These are phyloP conservation scores for Excalfactoria chinensis DNA, from an alignment of 2,113 vertebrate species.

Conservation along the genomic window DNA sequence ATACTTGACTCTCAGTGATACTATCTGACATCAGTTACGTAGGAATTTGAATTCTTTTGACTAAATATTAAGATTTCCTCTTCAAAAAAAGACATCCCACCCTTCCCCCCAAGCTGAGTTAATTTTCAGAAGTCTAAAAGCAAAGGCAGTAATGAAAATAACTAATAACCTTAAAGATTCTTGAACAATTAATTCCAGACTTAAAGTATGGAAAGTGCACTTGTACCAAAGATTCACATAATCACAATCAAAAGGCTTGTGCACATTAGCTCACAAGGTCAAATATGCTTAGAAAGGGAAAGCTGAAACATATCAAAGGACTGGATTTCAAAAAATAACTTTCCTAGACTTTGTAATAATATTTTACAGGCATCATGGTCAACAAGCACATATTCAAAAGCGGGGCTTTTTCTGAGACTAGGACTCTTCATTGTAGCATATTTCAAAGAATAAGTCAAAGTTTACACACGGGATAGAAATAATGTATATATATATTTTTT, in stretches of 20 bases:
- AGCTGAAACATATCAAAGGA: neutral
- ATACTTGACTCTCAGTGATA: neutral
- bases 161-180: neutral
- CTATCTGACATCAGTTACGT: neutral
- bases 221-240: neutral
- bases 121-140: neutral
- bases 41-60: neutral
- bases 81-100: neutral
- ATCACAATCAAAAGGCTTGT: neutral
- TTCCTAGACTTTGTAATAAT: neutral
- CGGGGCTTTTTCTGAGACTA: neutral
- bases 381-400: neutral
- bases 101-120: neutral
- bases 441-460: neutral
- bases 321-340: neutral
- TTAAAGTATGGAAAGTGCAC: neutral
- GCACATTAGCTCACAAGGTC: neutral
- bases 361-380: neutral
- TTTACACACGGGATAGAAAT: neutral
- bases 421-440: neutral
- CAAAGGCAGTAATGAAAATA: neutral
- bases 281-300: neutral
- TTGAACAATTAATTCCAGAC: accelerated
- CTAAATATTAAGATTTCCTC: neutral
- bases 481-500: neutral